A percentile compares a stretch with the other conserved stretches of the same genome.
phyloP scores from a whole-genome alignment of 2,797 vertebrate genomes.

The Sarcoramphus papa region DNA sequence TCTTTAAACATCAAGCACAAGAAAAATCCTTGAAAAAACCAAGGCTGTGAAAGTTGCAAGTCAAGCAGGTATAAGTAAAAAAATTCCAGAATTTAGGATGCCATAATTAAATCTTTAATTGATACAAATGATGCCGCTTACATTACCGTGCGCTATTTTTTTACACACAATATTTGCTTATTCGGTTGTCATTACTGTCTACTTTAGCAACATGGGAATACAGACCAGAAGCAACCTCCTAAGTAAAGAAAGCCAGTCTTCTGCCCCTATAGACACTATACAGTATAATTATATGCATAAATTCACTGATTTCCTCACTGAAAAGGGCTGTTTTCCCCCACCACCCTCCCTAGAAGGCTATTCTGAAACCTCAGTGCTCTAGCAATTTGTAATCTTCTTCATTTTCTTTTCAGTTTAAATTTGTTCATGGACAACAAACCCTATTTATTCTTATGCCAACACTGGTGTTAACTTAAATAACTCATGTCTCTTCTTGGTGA shows the following conservation, averaged over 20 bases:
- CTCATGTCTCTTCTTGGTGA: background rate
- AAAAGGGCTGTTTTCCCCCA: background rate
- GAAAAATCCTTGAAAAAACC: background rate
- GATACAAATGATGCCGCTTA: background rate
- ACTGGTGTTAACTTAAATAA: background rate
- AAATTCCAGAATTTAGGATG: background rate
- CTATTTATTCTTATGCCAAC: background rate
- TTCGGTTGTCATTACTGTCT: background rate
- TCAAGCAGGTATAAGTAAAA: background rate
- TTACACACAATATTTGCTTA: background rate
- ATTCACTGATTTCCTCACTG: background rate
- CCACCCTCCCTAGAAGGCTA: rapidly evolving
- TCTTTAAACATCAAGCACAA: background rate
- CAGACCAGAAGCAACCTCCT: background rate
- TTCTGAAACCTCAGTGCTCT: background rate
- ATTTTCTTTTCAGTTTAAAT: background rate
- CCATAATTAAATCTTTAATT: background rate
- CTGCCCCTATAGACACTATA: rapidly evolving
- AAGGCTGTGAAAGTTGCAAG: background rate
- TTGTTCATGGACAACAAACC: background rate
- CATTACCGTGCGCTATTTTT: background rate
- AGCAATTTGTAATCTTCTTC: background rate
- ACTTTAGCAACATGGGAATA: background rate
- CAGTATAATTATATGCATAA: background rate
- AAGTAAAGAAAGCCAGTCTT: background rate